A percentile compares a stretch with the other conserved stretches of the same genome.
phyloP scores from a whole-genome alignment of 2,797 vertebrate genomes.

The Microhierax caerulescens region DNA sequence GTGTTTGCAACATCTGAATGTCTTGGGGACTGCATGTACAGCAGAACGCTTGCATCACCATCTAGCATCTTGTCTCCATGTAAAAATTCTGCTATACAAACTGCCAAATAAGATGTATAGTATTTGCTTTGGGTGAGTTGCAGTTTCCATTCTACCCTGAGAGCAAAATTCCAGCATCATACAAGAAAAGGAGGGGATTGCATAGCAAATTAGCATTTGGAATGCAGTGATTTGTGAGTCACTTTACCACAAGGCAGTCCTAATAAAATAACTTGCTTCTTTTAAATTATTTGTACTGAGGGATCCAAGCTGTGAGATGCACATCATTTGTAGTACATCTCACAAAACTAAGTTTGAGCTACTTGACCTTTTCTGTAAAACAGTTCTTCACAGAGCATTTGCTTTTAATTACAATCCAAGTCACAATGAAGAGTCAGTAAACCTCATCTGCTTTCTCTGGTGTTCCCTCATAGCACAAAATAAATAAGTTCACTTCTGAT shows the following conservation, averaged over 20 bases:
- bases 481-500: background rate
- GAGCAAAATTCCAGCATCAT: background rate
- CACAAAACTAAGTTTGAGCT: background rate
- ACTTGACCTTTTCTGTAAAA: background rate
- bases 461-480: background rate
- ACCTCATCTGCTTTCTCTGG: background rate
- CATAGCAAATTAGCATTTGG: background rate
- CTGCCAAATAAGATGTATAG: background rate
- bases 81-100: background rate
- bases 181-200: background rate
- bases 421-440: background rate
- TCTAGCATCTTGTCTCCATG: background rate
- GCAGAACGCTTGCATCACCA: background rate
- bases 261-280: background rate
- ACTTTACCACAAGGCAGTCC: background rate
- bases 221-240: background rate
- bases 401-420: background rate
- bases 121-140: constrained; percentile 15
- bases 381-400: background rate
- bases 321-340: background rate
- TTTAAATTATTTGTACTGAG: background rate
- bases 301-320: background rate
- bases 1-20: background rate
- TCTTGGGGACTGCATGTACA: background rate
- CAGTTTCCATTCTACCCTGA: background rate